Evolutionary conservation across 2,113 vertebrate species (phyloP), one percentile per base, ranked within the genome.

Genomic region (Hirundichthys speculiger): DNA sequence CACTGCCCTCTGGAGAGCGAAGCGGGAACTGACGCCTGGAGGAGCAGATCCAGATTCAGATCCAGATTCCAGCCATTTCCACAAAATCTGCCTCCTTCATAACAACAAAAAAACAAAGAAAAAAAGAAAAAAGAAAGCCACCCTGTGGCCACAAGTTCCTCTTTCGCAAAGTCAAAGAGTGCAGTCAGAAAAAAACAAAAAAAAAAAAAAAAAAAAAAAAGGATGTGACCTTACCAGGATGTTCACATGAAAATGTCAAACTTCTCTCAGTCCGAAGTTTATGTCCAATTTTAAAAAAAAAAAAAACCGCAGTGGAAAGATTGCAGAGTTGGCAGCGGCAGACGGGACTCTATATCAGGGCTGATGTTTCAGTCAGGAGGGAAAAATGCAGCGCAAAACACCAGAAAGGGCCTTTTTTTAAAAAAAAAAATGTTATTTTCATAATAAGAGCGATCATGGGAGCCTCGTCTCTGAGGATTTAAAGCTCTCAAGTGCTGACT

Each of bases 1-100:
- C 74, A 89, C 81, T 89, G 91, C 89, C 90, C 90, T 86, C 91
- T 4, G 27, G 68, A 68, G 91, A 48, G 41, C 42, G 38, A 48
- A 30, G 0, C 0, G 0, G 1, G 64, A 45, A 75, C 2, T 34
- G 56, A 4, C 0, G 0, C 6, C n/a, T n/a, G n/a, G n/a, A n/a
- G n/a, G n/a, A n/a, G n/a, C n/a, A n/a, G n/a, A n/a, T n/a, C n/a
- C n/a, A n/a, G n/a, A n/a, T n/a, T n/a, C n/a, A n/a, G n/a, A n/a
- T n/a, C n/a, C n/a, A n/a, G n/a, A n/a, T n/a, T n/a, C n/a, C n/a
- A n/a, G 25, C 25, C 25, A 27, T 27, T 27, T 10, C 30, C 30
- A 10, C 30, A 34, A 10, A 34, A 34, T 8, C 25, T 27, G 25
- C 25, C 25, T 27, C 6, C 6, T 27, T 27, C 25, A 27, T 27